phyloP scores from a whole-genome alignment of 2,888 invertebrate genomes.

The Lithophane ornitopus region DNA sequence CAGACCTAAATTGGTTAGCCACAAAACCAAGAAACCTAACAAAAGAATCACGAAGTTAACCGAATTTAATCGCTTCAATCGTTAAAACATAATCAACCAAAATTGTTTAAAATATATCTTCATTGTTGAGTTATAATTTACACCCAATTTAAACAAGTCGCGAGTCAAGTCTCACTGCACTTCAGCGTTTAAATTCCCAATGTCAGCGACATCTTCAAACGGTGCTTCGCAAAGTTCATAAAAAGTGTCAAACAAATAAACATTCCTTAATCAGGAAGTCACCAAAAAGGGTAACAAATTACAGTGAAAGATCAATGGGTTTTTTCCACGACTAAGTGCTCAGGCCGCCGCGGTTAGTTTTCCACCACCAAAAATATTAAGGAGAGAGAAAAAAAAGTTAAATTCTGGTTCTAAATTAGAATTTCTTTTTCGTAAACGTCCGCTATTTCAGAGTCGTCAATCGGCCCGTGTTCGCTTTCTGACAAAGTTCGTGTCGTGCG shows the following conservation, averaged over 20 bases:
- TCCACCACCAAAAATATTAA: constrained; percentile 70
- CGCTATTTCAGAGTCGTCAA: constrained; percentile 86
- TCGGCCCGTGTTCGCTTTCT: constrained; percentile 77
- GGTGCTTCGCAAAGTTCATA: constrained; percentile 18
- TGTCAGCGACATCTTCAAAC: constrained; percentile 24
- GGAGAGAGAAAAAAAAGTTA: constrained; percentile 66
- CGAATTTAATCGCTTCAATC: constrained; percentile 28
- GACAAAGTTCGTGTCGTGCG: constrained; percentile 70
- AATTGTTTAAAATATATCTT: constrained; percentile 3
- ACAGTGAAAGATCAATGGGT: constrained; percentile 64
- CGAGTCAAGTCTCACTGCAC: constrained; percentile 1
- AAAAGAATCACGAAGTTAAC: background rate
- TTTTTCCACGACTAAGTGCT: constrained; percentile 59
- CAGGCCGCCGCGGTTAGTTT: constrained; percentile 51
- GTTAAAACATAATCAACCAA: constrained; percentile 2
- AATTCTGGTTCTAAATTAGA: constrained; percentile 81
- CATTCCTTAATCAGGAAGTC: constrained; percentile 54
- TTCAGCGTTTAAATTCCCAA: background rate
- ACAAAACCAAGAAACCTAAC: background rate
- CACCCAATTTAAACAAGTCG: constrained; percentile 17
- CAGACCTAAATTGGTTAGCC: background rate
- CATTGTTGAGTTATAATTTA: constrained; percentile 32
- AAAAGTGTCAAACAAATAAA: constrained; percentile 43
- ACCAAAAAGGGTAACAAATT: constrained; percentile 61
- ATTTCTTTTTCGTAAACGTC: constrained; percentile 76